Evolutionary conservation across 2,888 invertebrate species (phyloP).

Genomic region (Megamerina dolium): DNA sequence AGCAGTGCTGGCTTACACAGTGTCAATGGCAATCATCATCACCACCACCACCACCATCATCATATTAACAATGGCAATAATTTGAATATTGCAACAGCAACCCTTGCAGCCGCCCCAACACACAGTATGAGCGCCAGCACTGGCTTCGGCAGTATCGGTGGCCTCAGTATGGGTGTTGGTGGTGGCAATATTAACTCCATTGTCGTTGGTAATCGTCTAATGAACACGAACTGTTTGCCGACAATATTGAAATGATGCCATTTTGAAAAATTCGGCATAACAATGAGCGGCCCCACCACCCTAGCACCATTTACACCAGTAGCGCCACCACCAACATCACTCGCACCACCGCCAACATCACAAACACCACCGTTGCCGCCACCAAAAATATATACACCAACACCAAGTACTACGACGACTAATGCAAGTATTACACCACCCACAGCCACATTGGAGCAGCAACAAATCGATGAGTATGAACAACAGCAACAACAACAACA

Average conservation of each 20-base stretch:
- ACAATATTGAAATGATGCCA: slow-evolving; percentile 44
- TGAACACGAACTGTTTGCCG: slow-evolving; percentile 38
- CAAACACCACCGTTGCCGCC: neutral
- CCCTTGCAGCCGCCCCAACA: slow-evolving; percentile 32
- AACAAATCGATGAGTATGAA: neutral
- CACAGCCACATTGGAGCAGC: neutral
- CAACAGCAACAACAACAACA: slow-evolving; percentile 14
- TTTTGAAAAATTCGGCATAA: slow-evolving; percentile 37
- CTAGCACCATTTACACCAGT: neutral
- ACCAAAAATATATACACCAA: slow-evolving; percentile 2
- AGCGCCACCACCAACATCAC: slow-evolving; percentile 3
- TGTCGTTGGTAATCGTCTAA: slow-evolving; percentile 42
- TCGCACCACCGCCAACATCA: slow-evolving; percentile 21
- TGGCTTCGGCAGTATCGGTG: slow-evolving; percentile 28
- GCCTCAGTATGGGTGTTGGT: slow-evolving; percentile 36
- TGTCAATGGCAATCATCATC: slow-evolving; percentile 1
- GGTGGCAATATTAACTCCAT: slow-evolving; percentile 39
- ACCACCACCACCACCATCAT: slow-evolving; percentile 9
- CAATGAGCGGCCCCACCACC: slow-evolving; percentile 24
- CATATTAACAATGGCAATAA: slow-evolving; percentile 28
- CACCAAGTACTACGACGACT: slow-evolving; percentile 21
- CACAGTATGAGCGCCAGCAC: slow-evolving; percentile 28
- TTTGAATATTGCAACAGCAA: slow-evolving; percentile 34
- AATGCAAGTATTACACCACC: neutral
- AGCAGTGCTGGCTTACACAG: slow-evolving; percentile 3